Conservation (phyloP, 2,113 vertebrate species). For the Sorex fumeus region DNA sequence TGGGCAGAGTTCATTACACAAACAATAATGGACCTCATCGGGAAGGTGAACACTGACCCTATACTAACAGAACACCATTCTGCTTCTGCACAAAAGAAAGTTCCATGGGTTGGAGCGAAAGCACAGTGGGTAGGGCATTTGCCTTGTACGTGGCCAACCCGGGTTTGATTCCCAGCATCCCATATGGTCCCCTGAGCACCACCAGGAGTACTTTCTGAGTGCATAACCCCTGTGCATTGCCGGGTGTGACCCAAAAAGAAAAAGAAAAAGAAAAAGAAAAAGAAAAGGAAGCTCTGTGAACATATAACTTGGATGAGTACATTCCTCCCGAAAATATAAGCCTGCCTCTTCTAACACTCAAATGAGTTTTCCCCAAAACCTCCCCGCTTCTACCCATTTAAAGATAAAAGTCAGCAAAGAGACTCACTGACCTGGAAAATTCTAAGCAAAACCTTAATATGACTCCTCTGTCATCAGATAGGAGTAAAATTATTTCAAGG, state of each 20-base stretch:
- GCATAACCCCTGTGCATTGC: too few relatives aligned
- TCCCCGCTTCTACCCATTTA: conserved; percentile 28
- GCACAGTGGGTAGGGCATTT: too few relatives aligned
- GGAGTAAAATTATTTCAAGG: conserved; percentile 81
- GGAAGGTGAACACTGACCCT: background rate
- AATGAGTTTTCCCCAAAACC: background rate
- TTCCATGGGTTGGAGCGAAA: too few relatives aligned
- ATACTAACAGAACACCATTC: background rate
- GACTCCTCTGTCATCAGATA: conserved; percentile 71
- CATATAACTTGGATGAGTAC: background rate
- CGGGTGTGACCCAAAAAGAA: too few relatives aligned
- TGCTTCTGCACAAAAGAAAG: background rate
- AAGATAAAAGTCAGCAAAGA: conserved; percentile 45
- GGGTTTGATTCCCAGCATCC: too few relatives aligned
- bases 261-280: too few relatives aligned
- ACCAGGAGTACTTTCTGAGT: too few relatives aligned
- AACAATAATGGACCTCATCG: background rate
- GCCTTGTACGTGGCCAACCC: too few relatives aligned
- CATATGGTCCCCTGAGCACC: too few relatives aligned
- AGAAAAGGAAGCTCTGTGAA: background rate
- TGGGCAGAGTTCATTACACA: background rate
- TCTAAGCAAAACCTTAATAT: conserved; percentile 66
- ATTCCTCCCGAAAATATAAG: conserved; percentile 31
- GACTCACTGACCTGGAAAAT: conserved; percentile 69
- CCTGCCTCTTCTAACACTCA: conserved; percentile 25